Conservation (phyloP, 1,140 invertebrate species). For the Papilio glaucus region DNA sequence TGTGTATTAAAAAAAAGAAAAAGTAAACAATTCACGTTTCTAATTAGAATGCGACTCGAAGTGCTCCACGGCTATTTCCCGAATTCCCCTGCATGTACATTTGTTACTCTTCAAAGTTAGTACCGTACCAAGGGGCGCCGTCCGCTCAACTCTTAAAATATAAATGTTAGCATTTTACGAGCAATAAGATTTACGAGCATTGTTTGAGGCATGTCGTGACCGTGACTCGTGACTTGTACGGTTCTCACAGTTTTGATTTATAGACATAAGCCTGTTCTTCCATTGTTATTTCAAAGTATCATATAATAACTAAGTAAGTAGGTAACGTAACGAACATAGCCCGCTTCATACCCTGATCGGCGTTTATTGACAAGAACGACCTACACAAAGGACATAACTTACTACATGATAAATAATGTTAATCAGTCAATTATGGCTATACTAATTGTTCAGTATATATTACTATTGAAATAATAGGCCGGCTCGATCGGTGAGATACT, state of each 20-base stretch:
- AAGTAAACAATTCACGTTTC: neutral
- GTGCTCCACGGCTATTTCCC: neutral
- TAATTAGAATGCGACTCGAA: neutral
- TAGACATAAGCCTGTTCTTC: neutral
- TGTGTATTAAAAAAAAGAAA: neutral
- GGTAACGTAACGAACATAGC: neutral
- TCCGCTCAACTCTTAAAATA: slow-evolving; percentile 35
- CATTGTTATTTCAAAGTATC: neutral
- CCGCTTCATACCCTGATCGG: neutral
- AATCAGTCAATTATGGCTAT: no score
- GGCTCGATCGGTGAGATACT: no score
- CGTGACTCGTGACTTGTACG: slow-evolving; percentile 28
- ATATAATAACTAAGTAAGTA: neutral
- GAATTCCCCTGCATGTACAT: slow-evolving; percentile 15
- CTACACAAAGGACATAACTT: no score
- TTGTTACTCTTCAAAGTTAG: slow-evolving; percentile 26
- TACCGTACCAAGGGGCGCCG: slow-evolving; percentile 31
- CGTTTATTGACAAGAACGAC: neutral
- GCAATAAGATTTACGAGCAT: slow-evolving; percentile 32
- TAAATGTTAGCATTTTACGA: slow-evolving; percentile 34
- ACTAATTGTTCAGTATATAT: no score
- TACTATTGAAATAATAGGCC: no score
- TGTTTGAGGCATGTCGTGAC: slow-evolving; percentile 35
- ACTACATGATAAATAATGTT: no score
- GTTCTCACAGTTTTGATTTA: slow-evolving; percentile 20